Evolutionary conservation across 1,140 invertebrate genomes (phyloP).

Genomic region (Zelostemma sp.): DNA sequence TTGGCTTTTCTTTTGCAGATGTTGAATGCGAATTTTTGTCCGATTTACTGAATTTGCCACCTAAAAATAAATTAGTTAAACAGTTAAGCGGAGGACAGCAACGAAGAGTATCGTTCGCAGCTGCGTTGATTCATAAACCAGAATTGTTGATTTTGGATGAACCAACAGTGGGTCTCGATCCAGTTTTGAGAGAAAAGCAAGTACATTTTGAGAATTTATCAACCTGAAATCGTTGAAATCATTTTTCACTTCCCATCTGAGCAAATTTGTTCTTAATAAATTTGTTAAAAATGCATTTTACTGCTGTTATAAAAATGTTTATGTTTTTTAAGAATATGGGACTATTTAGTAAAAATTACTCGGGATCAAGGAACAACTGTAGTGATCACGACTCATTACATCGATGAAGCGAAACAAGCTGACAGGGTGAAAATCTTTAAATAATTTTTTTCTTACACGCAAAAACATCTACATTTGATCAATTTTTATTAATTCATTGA

Average conservation of each 20-base stretch:
- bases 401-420: conserved; percentile 90
- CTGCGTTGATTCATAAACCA: conserved; percentile 88
- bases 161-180: conserved; percentile 93
- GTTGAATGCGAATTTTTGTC: conserved; percentile 79
- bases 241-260: too few species aligned
- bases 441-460: background rate
- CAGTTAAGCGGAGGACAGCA: conserved; percentile 90
- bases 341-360: conserved; percentile 83
- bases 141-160: conserved; percentile 92
- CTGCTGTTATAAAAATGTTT: too few species aligned
- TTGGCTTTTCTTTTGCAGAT: conserved; percentile 53
- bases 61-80: conserved; percentile 73
- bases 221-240: too few species aligned
- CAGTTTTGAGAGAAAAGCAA: conserved; percentile 87
- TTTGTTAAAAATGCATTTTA: too few species aligned
- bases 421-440: conserved; percentile 75
- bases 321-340: conserved; percentile 84
- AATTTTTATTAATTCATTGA: background rate
- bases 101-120: conserved; percentile 87
- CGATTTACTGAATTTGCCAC: conserved; percentile 81
- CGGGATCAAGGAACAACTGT: conserved; percentile 77
- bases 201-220: conserved; percentile 45
- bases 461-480: background rate
- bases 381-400: conserved; percentile 96
- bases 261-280: too few species aligned